Conservation (phyloP, 2,113 vertebrate genomes). For the Hemicordylus capensis region DNA sequence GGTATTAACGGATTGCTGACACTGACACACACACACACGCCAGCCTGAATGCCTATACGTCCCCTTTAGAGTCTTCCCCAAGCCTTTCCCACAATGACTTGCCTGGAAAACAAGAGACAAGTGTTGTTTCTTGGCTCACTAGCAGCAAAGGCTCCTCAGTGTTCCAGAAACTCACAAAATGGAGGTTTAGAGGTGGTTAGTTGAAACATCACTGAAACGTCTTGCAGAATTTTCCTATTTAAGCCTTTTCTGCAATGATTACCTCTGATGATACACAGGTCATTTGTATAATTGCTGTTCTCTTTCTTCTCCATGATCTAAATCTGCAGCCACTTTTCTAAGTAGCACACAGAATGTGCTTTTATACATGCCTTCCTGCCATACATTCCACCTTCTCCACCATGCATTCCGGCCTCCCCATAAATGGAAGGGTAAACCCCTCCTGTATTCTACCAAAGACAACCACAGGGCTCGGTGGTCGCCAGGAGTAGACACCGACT, state of each 20-base stretch:
- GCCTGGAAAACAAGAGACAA: neutral
- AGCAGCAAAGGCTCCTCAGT: too few species aligned
- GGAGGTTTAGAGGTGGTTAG: too few species aligned
- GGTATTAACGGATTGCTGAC: constrained; percentile 38
- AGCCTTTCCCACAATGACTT: neutral
- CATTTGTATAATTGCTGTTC: neutral
- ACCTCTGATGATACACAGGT: too few species aligned
- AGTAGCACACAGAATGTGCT: too few species aligned
- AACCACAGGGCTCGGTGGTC: too few species aligned
- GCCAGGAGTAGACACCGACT: too few species aligned
- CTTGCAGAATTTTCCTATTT: too few species aligned
- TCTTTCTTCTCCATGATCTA: neutral
- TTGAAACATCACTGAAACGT: too few species aligned
- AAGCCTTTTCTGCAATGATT: too few species aligned
- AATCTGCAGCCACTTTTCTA: neutral
- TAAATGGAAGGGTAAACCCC: neutral
- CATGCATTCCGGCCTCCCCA: neutral
- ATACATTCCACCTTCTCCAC: neutral
- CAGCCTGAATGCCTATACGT: neutral
- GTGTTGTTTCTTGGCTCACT: too few species aligned
- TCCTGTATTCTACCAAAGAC: too few species aligned
- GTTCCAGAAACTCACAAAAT: too few species aligned
- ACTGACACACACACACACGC: neutral
- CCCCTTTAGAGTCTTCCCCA: neutral
- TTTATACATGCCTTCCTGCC: neutral